Evolutionary conservation across 37 sponge, comb jelly and placozoan genomes (phyloP).

Genomic region (Bolinopsis microptera): DNA sequence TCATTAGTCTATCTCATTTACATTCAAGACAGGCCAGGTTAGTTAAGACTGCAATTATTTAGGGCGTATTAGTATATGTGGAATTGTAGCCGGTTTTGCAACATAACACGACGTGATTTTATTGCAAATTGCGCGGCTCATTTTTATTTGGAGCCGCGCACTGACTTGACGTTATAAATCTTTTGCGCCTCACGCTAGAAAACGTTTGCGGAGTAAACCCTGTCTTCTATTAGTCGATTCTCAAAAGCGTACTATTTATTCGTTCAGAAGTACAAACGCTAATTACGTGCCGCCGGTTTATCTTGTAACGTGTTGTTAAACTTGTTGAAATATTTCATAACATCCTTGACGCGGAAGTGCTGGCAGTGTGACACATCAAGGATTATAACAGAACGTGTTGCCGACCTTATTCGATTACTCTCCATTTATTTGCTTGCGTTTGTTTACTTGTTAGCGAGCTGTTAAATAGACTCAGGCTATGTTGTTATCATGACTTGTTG

Average conservation of each 20-base stretch:
- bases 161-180: background rate
- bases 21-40: too few relatives aligned
- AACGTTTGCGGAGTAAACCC: constrained; percentile 23
- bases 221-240: background rate
- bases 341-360: background rate
- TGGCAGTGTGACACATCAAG: background rate
- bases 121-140: background rate
- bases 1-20: too few relatives aligned
- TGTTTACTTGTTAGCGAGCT: background rate
- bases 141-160: background rate
- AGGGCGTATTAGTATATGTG: too few relatives aligned
- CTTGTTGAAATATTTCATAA: constrained; percentile 14
- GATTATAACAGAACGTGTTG: background rate
- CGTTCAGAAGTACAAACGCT: background rate
- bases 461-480: background rate
- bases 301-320: background rate
- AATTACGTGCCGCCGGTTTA: background rate
- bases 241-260: background rate
- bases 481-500: constrained; percentile 30
- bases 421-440: background rate
- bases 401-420: background rate
- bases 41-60: too few relatives aligned
- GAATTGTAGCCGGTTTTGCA: too few relatives aligned
- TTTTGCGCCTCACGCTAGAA: background rate
- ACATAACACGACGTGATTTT: too few relatives aligned